Base-by-base conservation (phyloP, 2,113 vertebrate species). In the Hucho hucho region DNA sequence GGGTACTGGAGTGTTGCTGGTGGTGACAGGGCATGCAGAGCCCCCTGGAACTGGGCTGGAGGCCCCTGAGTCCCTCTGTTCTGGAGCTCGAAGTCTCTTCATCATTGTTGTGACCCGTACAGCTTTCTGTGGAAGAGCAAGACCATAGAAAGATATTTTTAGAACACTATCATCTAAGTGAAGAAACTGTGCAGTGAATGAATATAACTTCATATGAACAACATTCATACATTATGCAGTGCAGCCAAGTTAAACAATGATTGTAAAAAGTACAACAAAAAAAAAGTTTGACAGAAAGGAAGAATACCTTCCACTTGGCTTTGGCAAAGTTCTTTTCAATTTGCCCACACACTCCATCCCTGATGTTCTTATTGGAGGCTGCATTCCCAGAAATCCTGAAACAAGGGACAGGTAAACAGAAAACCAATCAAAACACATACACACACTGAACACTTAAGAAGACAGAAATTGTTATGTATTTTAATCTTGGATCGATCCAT, bases 271-370 rank as follows among this genome's bases (percentile, higher is more conserved):
- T 47, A 20, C 22, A n/a, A n/a, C 6, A 24, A 25, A 25, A 11
- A n/a, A 16, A 9, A 0, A 3, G 22, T 11, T 72, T 49, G 58
- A 7, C 6, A 58, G 9, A 20, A 16, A 74, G 25, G 1, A n/a
- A 59, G n/a, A 22, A 73, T 92, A 98, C 97, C 97, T 99, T 99
- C 97, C 97, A 99, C 83, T 99, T 99, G 78, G 97, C 97, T 90
- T 97, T 96, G 72, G 95, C 96, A 24, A 99, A 99, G 89, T 99
- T 99, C 93, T 99, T 99, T 89, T 98, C 97, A 72, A 99, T 99
- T 84, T 99, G 97, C 77, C 96, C 97, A 66, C 97, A 98, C 69
- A 99, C 97, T 0, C 96, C 97, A 47, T 99, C 97, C 89, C 98
- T 99, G 83, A 99, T 99, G 88, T 99, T 99, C 92, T 99, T 99